These are phyloP conservation scores for Hemiscyllium ocellatum DNA, from an alignment of 2,113 vertebrate genomes.

Conservation along the genomic window DNA sequence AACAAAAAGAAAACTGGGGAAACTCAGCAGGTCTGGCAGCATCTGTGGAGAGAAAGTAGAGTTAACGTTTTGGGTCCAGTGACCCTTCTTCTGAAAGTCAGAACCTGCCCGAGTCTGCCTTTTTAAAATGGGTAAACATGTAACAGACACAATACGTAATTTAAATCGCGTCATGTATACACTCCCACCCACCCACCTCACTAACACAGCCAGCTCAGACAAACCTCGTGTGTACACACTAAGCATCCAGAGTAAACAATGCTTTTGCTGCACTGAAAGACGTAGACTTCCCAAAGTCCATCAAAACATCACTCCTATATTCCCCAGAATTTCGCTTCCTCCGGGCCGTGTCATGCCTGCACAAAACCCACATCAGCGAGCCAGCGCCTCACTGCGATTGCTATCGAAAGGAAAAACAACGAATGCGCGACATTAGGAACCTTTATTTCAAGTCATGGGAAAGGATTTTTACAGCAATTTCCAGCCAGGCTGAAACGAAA, in stretches of 20 bases:
- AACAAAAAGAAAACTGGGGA: too few species aligned
- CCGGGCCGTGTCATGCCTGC: background rate
- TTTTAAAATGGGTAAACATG: background rate
- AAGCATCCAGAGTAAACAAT: background rate
- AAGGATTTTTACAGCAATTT: background rate
- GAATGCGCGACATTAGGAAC: background rate
- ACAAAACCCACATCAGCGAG: background rate
- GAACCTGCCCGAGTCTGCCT: too few species aligned
- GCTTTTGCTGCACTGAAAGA: background rate
- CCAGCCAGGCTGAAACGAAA: background rate
- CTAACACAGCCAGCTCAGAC: background rate
- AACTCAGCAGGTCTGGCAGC: too few species aligned
- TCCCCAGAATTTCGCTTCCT: background rate
- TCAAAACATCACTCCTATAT: background rate
- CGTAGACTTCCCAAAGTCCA: background rate
- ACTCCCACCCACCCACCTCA: background rate
- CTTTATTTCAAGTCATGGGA: background rate
- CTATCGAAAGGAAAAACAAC: too few species aligned
- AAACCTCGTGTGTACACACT: background rate
- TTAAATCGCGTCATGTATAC: background rate
- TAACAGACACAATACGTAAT: slow-evolving; percentile 14
- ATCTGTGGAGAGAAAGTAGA: too few species aligned
- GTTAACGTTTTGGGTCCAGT: too few species aligned
- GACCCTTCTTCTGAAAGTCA: background rate
- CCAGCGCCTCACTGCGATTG: too few species aligned